Evolutionary conservation across 2,113 vertebrate species (phyloP), one percentile per base, ranked within the genome.

Genomic region (Zapus hudsonius): DNA sequence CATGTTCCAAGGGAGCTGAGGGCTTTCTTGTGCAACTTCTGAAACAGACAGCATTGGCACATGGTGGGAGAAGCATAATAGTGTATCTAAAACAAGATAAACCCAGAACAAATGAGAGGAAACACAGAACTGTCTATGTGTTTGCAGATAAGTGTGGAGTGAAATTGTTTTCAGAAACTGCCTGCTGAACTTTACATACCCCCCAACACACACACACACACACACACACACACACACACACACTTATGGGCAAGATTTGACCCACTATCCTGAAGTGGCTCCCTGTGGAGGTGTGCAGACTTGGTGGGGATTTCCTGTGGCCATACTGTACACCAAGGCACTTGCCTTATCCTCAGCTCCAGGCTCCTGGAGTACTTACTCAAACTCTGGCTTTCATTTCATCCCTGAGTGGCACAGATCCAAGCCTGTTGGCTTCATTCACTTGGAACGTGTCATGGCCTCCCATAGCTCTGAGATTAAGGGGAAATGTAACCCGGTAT

Each of bases 1-100:
- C 31, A 7, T 29, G 38, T 82, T 47, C 33, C 64, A 76, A 17
- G 4, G n/a, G 69, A 83, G n/a, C 31, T 55, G 36, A 64, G 72
- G 42, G 29, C 20, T 63, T 94, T 57, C 17, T n/a, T 40, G 78
- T 69, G n/a, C 61, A 91, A n/a, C 76, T 92, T 86, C 59, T 79
- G 38, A 89, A 87, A 70, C 40, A 64, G 74, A 25, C 70, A 25
- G 63, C 40, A 11, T 47, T 75, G 82, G 47, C 73, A 59, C 59
- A 63, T 5, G 3, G 2, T 38, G 67, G 75, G 80, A 80, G 44
- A 31, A 42, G 22, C 17, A 20, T 63, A 44, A 72, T 66, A 76
- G 93, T 70, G 12, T 69, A 52, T 86, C 15, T 47, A 90, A 67
- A 75, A 63, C n/a, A 64, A 4, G 63, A 59, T 87, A 85, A 66